Evolutionary conservation across 1,140 invertebrate genomes (phyloP), one percentile per base, ranked within the genome.

Genomic region (Drosophila murphyi): DNA sequence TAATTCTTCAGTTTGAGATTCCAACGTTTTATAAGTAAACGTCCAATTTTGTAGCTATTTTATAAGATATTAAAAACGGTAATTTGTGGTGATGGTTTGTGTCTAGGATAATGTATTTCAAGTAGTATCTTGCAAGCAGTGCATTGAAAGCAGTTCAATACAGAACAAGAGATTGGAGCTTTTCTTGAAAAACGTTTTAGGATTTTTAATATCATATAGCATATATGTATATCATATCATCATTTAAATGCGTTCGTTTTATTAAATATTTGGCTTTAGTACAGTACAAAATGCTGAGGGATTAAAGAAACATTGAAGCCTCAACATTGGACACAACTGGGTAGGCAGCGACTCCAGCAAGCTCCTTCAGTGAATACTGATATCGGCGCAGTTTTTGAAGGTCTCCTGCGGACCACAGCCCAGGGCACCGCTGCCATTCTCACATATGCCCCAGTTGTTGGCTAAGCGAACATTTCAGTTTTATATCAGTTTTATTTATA

Each of bases 301-400:
- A 6, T 57, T 34, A 5, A 10, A 28, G 20, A 6, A 8, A 5
- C 55, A 48, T 28, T 79, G 55, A 63, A 41, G 45, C 60, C 28
- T 68, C 57, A 37, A 37, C 78, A 10, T 72, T 29, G 28, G 82
- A 82, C 12, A 57, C 75, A 20, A 55, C 68, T 5, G 79, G 75
- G 0, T 43, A 12, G 8, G 34, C 56, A n/a, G 31, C 71, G 5
- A 37, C 48, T 32, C n/a, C 48, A 28, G 78, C 79, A 68, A 73
- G 7, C 34, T 80, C 85, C 55, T 83, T 67, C 5, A 83, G 10
- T n/a, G 60, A 48, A 97, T 95, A 6, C 93, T 77, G 50, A 96
- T 93, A 89, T 96, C 96, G 2, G 95, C 94, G 81, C 96, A 96
- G 62, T 94, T 94, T 59, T 94, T 92, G 80, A 96, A 96, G 3